A percentile compares a stretch with the other conserved stretches of the same genome.
Evolutionary conservation across 2,888 invertebrate genomes (phyloP).

Genomic region (Mesorhabditis spiculigera): DNA sequence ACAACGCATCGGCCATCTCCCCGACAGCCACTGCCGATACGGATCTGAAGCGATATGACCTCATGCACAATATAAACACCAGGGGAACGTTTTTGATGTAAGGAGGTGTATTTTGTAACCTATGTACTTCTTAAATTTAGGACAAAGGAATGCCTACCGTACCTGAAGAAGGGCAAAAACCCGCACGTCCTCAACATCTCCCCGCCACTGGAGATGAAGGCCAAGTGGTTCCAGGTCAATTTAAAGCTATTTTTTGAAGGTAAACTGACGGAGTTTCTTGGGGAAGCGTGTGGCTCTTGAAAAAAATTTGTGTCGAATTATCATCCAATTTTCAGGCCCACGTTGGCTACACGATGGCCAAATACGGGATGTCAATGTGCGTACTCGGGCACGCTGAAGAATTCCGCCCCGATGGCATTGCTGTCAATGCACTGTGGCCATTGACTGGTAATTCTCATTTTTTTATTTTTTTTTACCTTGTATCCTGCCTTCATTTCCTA

Average conservation of each 20-base stretch:
- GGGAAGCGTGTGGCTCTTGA: no score
- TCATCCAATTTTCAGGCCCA: constrained; percentile 68
- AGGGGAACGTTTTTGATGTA: constrained; percentile 90
- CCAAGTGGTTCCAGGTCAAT: constrained; percentile 77
- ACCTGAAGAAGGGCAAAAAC: constrained; percentile 71
- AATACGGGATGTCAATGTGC: constrained; percentile 87
- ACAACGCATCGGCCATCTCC: constrained; percentile 89
- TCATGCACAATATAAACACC: constrained; percentile 90
- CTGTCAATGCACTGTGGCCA: constrained; percentile 96
- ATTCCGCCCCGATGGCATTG: constrained; percentile 76
- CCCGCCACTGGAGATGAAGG: constrained; percentile 83
- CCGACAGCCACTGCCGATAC: constrained; percentile 67
- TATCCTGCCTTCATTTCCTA: no score
- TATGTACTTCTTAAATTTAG: no score
- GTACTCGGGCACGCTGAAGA: constrained; percentile 91
- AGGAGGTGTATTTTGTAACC: constrained; percentile 59
- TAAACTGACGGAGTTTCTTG: no score
- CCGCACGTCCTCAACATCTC: constrained; percentile 93
- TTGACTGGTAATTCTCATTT: constrained; percentile 59
- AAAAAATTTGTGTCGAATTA: neutral
- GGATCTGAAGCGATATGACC: constrained; percentile 84
- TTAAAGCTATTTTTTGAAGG: no score
- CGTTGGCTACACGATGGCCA: constrained; percentile 89
- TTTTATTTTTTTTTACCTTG: no score
- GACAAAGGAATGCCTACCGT: constrained; percentile 83